Evolutionary conservation across 2,888 invertebrate species (phyloP).

Genomic region (Diarsia mendica): DNA sequence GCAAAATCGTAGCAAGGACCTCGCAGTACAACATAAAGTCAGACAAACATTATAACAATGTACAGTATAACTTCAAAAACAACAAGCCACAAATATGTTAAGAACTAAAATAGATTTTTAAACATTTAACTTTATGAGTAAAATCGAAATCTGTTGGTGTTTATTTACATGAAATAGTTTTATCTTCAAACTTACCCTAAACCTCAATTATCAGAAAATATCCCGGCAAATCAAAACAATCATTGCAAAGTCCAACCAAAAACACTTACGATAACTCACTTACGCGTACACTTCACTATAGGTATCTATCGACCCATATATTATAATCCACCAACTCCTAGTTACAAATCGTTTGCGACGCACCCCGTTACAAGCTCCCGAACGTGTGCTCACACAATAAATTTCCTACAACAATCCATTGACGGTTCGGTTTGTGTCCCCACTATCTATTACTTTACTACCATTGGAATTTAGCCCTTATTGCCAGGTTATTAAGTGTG

Average conservation of each 20-base stretch:
- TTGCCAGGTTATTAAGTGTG: slow-evolving; percentile 50
- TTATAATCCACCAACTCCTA: slow-evolving; percentile 34
- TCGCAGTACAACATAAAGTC: background rate
- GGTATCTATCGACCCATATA: background rate
- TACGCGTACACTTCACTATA: background rate
- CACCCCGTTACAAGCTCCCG: slow-evolving; percentile 51
- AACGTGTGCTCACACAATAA: slow-evolving; percentile 63
- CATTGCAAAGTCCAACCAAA: background rate
- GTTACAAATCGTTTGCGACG: slow-evolving; percentile 53
- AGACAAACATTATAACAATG: background rate
- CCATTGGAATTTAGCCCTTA: slow-evolving; percentile 53
- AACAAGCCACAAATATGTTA: background rate
- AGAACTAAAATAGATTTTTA: too few relatives aligned
- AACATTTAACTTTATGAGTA: too few relatives aligned
- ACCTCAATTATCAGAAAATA: background rate
- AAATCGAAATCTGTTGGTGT: background rate
- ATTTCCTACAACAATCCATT: slow-evolving; percentile 64
- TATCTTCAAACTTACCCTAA: background rate
- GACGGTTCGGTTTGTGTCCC: slow-evolving; percentile 64
- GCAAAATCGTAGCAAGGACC: slow-evolving; percentile 26
- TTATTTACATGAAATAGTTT: background rate
- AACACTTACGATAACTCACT: background rate
- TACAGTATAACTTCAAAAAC: background rate
- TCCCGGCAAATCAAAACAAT: background rate
- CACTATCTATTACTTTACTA: slow-evolving; percentile 53